phyloP scores from a whole-genome alignment of 2,797 vertebrate species.

The Sebastes taczanowskii region DNA sequence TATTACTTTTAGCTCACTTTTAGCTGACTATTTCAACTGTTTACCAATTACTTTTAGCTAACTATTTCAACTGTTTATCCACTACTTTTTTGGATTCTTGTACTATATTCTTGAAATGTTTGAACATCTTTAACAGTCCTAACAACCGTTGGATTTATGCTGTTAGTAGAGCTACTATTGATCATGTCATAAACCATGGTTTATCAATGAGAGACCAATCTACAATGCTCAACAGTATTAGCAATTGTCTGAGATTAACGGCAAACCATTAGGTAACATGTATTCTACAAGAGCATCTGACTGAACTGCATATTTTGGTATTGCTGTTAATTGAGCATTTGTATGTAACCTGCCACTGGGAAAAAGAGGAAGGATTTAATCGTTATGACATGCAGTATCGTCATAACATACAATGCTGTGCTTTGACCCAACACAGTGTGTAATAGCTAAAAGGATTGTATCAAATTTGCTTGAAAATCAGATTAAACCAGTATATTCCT shows the following conservation, averaged over 20 bases:
- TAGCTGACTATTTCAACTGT: too few relatives aligned
- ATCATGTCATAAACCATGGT: too few relatives aligned
- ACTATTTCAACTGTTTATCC: too few relatives aligned
- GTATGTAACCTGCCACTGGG: background rate
- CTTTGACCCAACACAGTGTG: background rate
- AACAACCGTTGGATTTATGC: too few relatives aligned
- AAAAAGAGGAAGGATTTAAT: background rate
- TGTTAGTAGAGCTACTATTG: too few relatives aligned
- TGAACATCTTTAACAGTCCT: too few relatives aligned
- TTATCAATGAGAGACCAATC: too few relatives aligned
- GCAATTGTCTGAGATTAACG: background rate
- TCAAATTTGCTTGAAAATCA: background rate
- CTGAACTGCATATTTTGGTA: background rate
- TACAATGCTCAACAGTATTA: too few relatives aligned
- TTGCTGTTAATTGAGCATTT: background rate
- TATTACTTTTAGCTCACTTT: too few relatives aligned
- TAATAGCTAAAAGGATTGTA: background rate
- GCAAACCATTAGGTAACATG: background rate
- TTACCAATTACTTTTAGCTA: too few relatives aligned
- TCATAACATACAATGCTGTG: background rate
- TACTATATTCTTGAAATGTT: too few relatives aligned
- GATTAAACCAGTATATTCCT: background rate
- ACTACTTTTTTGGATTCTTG: too few relatives aligned
- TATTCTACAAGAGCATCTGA: background rate
- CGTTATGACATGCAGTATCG: background rate